Evolutionary conservation across 1,140 invertebrate genomes (phyloP), one percentile per base, ranked within the genome.

Genomic region (Brachionus manjavacas): DNA sequence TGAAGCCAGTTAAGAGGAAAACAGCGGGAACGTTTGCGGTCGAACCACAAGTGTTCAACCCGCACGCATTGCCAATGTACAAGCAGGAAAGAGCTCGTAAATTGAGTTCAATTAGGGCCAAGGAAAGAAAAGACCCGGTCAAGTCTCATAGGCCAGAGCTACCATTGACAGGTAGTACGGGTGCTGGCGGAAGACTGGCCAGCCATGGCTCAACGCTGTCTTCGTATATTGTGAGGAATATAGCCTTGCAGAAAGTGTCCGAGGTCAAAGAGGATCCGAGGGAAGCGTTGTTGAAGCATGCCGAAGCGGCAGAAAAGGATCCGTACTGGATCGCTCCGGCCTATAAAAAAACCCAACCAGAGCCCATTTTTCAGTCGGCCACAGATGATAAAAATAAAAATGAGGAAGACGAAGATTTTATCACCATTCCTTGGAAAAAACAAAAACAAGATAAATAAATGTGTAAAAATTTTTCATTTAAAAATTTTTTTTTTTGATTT

Each of bases 211-310:
- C 95, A 83, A 99, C 97, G 0, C 91, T 99, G 0, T 97, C 96
- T 85, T 98, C 96, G 0, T 99, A 96, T 89, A 96, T 99, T 25
- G 98, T 98, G 66, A 92, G 96, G 83, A 96, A 98, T 88, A 91
- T 99, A 25, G 97, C 96, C 0, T 90, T 96, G 86, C 86, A 88
- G 83, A 99, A 98, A 87, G 92, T 95, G 83, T 94, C 97, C 20
- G 94, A 97, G 86, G 95, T 97, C 87, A 96, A 98, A 89, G 95
- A 97, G 87, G 96, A 99, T 91, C 96, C 97, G 0, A 92, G 97
- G 79, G 95, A 96, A 87, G 96, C 96, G 6, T 97, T 99, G 87
- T 90, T 99, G n/a, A 94, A 95, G 85, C 97, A 94, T 90, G 97
- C 97, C 0, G 96, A 99, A 89, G 96, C 96, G 35, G 97, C 97